These are phyloP conservation scores for Miichthys miiuy DNA, from an alignment of 2,797 vertebrate species.

Conservation along the genomic window DNA sequence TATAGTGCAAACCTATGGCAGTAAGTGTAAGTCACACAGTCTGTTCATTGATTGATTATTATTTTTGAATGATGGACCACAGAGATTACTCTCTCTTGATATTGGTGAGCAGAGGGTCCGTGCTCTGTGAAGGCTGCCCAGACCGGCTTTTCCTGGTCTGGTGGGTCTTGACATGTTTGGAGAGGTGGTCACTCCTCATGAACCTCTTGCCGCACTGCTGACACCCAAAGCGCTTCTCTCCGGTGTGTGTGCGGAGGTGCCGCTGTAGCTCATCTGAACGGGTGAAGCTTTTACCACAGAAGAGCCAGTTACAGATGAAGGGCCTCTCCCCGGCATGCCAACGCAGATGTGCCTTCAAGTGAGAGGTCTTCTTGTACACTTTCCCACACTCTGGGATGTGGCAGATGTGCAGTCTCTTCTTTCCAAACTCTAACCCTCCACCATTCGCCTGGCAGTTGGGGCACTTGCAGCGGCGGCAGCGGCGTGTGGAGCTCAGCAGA, in stretches of 20 bases:
- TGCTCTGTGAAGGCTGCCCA: constrained; percentile 71
- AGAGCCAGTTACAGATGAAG: constrained; percentile 92
- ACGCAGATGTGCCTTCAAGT: constrained; percentile 90
- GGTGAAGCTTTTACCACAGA: constrained; percentile 91
- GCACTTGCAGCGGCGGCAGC: constrained; percentile 90
- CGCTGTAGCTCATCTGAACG: constrained; percentile 91
- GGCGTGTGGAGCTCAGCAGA: constrained; percentile 87
- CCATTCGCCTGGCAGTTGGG: constrained; percentile 89
- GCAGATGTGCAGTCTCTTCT: constrained; percentile 91
- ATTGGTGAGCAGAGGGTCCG: constrained; percentile 81
- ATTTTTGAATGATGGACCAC: neutral
- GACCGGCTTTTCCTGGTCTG: constrained; percentile 87
- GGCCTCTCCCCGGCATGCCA: constrained; percentile 91
- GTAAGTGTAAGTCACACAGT: constrained; percentile 66
- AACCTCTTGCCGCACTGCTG: constrained; percentile 91
- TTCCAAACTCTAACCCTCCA: constrained; percentile 85
- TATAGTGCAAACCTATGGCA: constrained; percentile 77
- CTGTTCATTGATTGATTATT: constrained; percentile 32
- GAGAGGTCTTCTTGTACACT: constrained; percentile 91
- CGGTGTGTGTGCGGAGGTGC: constrained; percentile 91
- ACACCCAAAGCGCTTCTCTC: constrained; percentile 92
- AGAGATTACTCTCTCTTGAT: constrained; percentile 87
- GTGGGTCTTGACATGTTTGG: constrained; percentile 92
- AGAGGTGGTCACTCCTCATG: constrained; percentile 92
- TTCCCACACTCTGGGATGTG: constrained; percentile 92